Evolutionary conservation across 2,888 invertebrate genomes (phyloP), one percentile per base, ranked within the genome.

Genomic region (Parnassius mnemosyne): DNA sequence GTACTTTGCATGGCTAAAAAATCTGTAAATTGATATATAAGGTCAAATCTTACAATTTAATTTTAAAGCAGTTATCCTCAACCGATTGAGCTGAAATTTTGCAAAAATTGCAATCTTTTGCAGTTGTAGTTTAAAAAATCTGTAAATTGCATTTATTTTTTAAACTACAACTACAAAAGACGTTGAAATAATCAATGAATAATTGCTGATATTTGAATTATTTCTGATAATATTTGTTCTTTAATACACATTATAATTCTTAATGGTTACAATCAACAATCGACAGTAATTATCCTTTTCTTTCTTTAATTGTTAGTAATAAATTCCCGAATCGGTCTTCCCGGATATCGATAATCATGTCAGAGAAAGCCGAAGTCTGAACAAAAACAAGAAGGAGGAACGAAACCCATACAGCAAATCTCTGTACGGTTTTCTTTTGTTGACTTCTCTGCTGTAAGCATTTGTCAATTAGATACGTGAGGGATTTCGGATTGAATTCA

Each of bases 341-440:
- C 90, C 90, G 91, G 91, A 91, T 89, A 90, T 90, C 83, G 82
- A 75, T 81, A 83, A 91, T 91, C 87, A 87, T 69, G 73, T 72
- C 71, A 72, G 83, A 75, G 83, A 86, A 84, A 85, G 87, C 77
- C 69, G 74, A 77, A 74, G 65, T 69, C 65, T 66, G 65, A 68
- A 79, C 78, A 83, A 85, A 81, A 80, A 80, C 73, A 67, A 65
- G 65, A 71, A 68, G 62, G 68, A 61, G 70, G 71, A 71, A 71
- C 75, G 74, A 73, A 60, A 70, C 66, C 67, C 73, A 76, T 77
- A 78, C 78, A 73, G 70, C 75, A 68, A 74, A 70, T 73, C 71
- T 67, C 68, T 71, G 65, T 68, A 68, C 66, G 66, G 68, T 71
- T 69, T 69, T 70, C 67, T 67, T 70, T 66, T 67, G 70, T 69